Percentiles rank a stretch among this genome's conserved stretches.
These are phyloP conservation scores for Charanyca ferruginea DNA, from an alignment of 2,888 invertebrate species.

Conservation along the genomic window DNA sequence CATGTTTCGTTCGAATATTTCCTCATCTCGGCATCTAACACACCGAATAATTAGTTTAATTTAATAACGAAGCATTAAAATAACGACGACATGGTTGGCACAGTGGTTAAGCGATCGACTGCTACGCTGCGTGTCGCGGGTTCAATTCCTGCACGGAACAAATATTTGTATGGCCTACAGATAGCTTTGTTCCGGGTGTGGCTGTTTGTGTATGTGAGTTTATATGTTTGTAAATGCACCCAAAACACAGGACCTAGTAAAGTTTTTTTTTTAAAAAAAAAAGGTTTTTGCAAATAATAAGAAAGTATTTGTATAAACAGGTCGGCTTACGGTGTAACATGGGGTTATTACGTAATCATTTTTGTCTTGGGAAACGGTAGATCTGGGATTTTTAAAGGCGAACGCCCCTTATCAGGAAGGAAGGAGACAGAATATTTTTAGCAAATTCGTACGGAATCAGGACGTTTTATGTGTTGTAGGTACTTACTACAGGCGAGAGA, in stretches of 20 bases:
- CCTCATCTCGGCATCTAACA: neutral
- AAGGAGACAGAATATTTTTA: constrained; percentile 54
- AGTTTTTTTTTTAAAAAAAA: too few relatives aligned
- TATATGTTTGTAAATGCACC: too few relatives aligned
- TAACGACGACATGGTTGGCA: too few relatives aligned
- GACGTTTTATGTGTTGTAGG: constrained; percentile 49
- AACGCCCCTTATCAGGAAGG: constrained; percentile 65
- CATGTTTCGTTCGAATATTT: constrained; percentile 5
- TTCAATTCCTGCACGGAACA: too few relatives aligned
- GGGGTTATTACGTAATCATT: constrained; percentile 68
- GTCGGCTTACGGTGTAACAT: constrained; percentile 47
- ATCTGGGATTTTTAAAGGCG: constrained; percentile 68
- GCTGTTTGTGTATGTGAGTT: too few relatives aligned
- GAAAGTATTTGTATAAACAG: constrained; percentile 45
- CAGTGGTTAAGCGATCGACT: too few relatives aligned
- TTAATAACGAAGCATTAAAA: constrained; percentile 35
- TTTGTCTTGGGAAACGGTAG: constrained; percentile 67
- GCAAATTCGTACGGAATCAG: constrained; percentile 45
- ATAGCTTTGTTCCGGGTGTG: too few relatives aligned
- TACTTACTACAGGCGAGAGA: constrained; percentile 46
- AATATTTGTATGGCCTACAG: too few relatives aligned
- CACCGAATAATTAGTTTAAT: constrained; percentile 29
- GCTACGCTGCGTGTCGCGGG: too few relatives aligned
- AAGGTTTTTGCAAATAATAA: constrained; percentile 42
- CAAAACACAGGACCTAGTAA: too few relatives aligned